Conservation (phyloP, 2,797 vertebrate species). For the Thaleichthys pacificus region DNA sequence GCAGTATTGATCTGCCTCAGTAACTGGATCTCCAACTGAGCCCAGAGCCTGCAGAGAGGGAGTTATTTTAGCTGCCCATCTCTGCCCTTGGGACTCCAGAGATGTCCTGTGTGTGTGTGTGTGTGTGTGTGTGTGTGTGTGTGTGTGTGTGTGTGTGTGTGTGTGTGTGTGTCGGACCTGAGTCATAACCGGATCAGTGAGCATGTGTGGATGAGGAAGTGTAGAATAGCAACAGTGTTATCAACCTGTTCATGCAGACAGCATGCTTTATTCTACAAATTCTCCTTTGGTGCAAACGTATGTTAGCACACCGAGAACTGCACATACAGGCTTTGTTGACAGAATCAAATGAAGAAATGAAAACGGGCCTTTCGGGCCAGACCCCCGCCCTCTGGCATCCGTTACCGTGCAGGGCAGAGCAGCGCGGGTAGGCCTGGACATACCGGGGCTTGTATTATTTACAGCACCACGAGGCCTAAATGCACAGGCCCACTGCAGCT, state of each 20-base stretch:
- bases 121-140: slow-evolving; percentile 20
- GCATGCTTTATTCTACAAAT: too few relatives aligned
- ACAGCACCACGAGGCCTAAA: slow-evolving; percentile 14
- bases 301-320: too few relatives aligned
- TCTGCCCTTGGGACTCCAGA: slow-evolving; percentile 40
- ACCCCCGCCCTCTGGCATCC: slow-evolving; percentile 47
- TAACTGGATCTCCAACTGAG: slow-evolving; percentile 33
- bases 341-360: neutral
- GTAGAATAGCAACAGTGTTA: neutral
- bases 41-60: slow-evolving; percentile 25
- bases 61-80: slow-evolving; percentile 36
- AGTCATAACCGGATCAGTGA: neutral
- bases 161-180: neutral
- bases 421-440: slow-evolving; percentile 14
- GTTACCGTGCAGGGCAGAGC: slow-evolving; percentile 26
- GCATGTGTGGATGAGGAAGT: neutral
- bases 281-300: too few relatives aligned
- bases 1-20: slow-evolving; percentile 36
- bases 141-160: neutral
- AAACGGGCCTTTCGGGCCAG: slow-evolving; percentile 45
- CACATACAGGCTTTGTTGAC: too few relatives aligned
- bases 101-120: neutral
- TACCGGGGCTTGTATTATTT: slow-evolving; percentile 8
- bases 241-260: neutral
- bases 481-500: slow-evolving; percentile 1